Percentiles rank a stretch among this genome's conserved stretches.
phyloP scores from a whole-genome alignment of 2,888 invertebrate genomes.

The Gymnosoma rotundatum region DNA sequence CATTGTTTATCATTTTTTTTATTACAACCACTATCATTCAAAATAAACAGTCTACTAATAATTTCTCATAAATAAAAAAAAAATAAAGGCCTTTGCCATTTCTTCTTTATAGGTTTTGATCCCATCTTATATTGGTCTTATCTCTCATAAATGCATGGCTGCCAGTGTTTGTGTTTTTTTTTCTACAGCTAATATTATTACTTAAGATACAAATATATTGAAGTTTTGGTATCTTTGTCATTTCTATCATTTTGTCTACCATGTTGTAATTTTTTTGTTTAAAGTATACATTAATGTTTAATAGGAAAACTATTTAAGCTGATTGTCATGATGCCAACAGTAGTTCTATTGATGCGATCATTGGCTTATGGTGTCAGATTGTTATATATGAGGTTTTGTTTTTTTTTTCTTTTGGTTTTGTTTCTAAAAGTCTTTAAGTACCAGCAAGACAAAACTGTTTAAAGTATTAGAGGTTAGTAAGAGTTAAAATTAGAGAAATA shows the following conservation, averaged over 20 bases:
- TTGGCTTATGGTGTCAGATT: slow-evolving; percentile 64
- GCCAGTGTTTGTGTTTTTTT: slow-evolving; percentile 10
- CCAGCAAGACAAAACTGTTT: no score
- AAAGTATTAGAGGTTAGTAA: no score
- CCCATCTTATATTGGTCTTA: no score
- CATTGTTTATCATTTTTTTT: not conserved
- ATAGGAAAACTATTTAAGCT: slow-evolving; percentile 44
- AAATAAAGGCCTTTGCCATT: slow-evolving; percentile 25
- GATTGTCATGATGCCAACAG: slow-evolving; percentile 32
- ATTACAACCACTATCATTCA: not conserved
- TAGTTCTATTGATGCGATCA: slow-evolving; percentile 59
- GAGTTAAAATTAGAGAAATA: no score
- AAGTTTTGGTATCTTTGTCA: not conserved
- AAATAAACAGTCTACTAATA: slow-evolving; percentile 4
- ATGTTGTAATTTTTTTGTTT: slow-evolving; percentile 41
- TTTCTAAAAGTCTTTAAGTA: no score
- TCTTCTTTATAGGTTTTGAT: not conserved
- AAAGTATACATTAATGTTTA: slow-evolving; percentile 47
- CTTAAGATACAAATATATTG: slow-evolving; percentile 27
- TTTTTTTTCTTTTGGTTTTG: no score
- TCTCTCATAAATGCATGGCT: slow-evolving; percentile 3
- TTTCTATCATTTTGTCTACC: slow-evolving; percentile 27
- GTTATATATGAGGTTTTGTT: no score
- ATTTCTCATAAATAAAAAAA: slow-evolving; percentile 29
- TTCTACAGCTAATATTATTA: slow-evolving; percentile 15